Evolutionary conservation across 2,888 invertebrate genomes (phyloP).

Genomic region (Cosmia pyralina): DNA sequence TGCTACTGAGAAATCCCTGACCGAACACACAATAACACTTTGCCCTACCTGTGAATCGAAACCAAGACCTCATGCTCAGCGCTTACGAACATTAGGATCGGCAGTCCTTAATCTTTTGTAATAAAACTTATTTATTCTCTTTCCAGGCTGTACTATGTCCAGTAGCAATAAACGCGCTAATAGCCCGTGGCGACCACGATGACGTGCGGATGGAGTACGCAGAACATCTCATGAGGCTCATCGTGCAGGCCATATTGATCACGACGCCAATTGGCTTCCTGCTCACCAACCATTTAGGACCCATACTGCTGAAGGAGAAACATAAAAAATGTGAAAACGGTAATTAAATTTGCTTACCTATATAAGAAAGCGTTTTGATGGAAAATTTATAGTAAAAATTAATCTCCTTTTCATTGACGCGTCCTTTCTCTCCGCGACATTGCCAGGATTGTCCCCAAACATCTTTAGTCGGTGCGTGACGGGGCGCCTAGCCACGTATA

Average conservation of each 20-base stretch:
- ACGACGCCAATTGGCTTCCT: slow-evolving; percentile 84
- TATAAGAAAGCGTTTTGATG: too few relatives aligned
- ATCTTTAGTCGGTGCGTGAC: too few relatives aligned
- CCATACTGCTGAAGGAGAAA: slow-evolving; percentile 74
- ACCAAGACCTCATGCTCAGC: too few relatives aligned
- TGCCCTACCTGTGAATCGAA: too few relatives aligned
- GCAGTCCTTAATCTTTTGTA: not conserved
- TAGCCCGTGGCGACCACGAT: slow-evolving; percentile 65
- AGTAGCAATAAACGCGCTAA: slow-evolving; percentile 85
- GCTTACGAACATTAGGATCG: too few relatives aligned
- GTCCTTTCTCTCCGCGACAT: too few relatives aligned
- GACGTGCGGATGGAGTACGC: slow-evolving; percentile 75
- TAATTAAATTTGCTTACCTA: slow-evolving; percentile 31
- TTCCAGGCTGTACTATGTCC: slow-evolving; percentile 91
- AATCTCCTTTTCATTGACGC: too few relatives aligned
- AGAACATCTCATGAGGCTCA: slow-evolving; percentile 76
- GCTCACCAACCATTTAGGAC: slow-evolving; percentile 80
- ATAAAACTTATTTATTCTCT: not conserved
- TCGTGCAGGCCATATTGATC: slow-evolving; percentile 81
- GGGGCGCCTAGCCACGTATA: too few relatives aligned
- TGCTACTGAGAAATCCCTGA: too few relatives aligned
- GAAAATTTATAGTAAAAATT: too few relatives aligned
- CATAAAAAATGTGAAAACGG: slow-evolving; percentile 67
- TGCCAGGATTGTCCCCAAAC: too few relatives aligned
- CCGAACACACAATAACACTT: too few relatives aligned